Conservation (phyloP, 2,797 vertebrate genomes). For the Sebastes diploproa region DNA sequence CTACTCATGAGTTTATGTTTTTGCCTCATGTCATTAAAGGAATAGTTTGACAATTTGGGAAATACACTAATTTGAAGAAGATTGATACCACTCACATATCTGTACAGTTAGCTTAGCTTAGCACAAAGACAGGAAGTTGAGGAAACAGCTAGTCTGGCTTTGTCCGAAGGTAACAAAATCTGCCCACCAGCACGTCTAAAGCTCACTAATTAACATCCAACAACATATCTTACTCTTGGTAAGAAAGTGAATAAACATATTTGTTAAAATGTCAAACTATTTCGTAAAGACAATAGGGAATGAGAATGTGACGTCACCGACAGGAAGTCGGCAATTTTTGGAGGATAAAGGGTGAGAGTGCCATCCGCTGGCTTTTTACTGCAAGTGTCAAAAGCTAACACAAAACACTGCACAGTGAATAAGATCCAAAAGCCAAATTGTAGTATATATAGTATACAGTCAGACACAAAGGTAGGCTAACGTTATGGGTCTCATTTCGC, state of each 20-base stretch:
- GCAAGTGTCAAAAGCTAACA: too few species aligned
- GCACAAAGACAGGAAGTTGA: background rate
- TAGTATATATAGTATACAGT: too few species aligned
- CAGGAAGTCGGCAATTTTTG: too few species aligned
- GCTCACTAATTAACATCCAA: background rate
- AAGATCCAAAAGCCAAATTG: too few species aligned
- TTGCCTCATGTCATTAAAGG: background rate
- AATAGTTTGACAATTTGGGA: background rate
- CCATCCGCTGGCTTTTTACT: too few species aligned
- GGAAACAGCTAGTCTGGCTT: background rate
- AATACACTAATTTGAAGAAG: background rate
- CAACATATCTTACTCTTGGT: background rate
- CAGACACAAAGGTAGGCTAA: too few species aligned
- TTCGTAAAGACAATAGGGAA: background rate
- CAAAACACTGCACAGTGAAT: too few species aligned
- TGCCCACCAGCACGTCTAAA: background rate
- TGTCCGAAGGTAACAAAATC: background rate
- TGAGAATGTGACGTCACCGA: too few species aligned
- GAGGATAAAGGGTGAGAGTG: too few species aligned
- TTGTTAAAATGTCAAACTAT: background rate
- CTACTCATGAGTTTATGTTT: background rate
- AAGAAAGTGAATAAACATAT: background rate
- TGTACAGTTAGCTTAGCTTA: background rate
- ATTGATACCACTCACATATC: background rate
- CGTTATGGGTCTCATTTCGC: too few species aligned